A percentile compares a stretch with the other conserved stretches of the same genome.
phyloP scores from a whole-genome alignment of 2,113 vertebrate species.

The Melospiza georgiana region DNA sequence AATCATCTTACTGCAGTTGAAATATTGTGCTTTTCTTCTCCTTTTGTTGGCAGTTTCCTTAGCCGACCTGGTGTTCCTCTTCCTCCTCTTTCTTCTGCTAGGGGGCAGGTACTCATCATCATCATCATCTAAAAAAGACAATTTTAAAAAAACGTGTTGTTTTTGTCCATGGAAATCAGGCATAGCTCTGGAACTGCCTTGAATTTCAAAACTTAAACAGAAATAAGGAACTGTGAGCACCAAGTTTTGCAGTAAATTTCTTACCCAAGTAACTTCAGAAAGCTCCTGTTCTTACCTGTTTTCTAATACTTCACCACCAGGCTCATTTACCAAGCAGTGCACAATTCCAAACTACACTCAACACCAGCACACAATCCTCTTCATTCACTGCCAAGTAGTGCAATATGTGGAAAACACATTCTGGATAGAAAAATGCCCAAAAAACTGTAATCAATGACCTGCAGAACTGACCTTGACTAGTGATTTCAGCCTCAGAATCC shows the following conservation, averaged over 20 bases:
- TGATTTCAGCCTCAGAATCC: not conserved
- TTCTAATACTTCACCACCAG: no score
- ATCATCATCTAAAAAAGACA: not conserved
- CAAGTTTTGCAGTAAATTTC: not conserved
- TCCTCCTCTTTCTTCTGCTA: not conserved
- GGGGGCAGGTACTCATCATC: not conserved
- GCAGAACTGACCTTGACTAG: not conserved
- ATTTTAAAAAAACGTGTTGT: accelerated
- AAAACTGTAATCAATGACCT: no score
- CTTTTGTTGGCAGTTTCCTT: not conserved
- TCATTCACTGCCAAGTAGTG: not conserved
- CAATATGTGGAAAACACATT: not conserved
- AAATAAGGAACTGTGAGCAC: not conserved
- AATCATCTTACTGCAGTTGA: not conserved
- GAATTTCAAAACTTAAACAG: not conserved
- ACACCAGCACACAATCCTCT: not conserved
- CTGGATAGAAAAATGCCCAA: not conserved
- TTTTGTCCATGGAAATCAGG: not conserved
- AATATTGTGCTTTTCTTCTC: not conserved
- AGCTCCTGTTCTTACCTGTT: not conserved
- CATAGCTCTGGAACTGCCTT: not conserved
- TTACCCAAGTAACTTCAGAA: not conserved
- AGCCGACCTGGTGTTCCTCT: not conserved
- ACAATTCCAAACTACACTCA: no score
- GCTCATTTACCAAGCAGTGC: no score